These are phyloP conservation scores for Eueremaeus valkanovi DNA, from an alignment of 2,888 invertebrate genomes.

Conservation along the genomic window DNA sequence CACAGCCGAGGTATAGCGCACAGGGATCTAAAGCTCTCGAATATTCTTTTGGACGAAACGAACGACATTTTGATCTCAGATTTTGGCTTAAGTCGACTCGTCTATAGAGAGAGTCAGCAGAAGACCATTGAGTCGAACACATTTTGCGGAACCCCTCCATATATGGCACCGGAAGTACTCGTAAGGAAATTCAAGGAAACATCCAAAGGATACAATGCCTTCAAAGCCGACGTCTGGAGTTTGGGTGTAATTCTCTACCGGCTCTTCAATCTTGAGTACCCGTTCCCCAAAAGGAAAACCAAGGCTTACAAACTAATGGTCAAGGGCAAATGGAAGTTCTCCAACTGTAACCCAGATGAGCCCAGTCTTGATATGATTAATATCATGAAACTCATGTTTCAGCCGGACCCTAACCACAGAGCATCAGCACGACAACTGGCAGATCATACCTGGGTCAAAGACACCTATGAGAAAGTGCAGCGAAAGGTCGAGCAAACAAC, in stretches of 20 bases:
- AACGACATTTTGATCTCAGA: conserved; percentile 18
- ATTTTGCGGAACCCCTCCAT: conserved; percentile 36
- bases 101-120: not conserved
- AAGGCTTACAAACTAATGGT: too few relatives aligned
- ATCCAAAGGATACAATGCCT: not conserved
- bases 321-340: too few relatives aligned
- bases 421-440: too few relatives aligned
- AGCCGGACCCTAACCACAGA: too few relatives aligned
- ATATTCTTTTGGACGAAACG: conserved; percentile 31
- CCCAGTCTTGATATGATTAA: too few relatives aligned
- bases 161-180: conserved; percentile 40
- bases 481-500: too few relatives aligned
- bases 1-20: conserved; percentile 35
- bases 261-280: not conserved
- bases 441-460: too few relatives aligned
- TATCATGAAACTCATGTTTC: too few relatives aligned
- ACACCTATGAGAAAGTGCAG: too few relatives aligned
- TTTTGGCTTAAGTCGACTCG: conserved; percentile 37
- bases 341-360: too few relatives aligned
- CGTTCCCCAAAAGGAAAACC: not conserved
- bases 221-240: not conserved
- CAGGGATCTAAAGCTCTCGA: conserved; percentile 36
- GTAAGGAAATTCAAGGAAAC: not conserved
- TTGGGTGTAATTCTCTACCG: not conserved
- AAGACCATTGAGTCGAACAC: conserved; percentile 34